Evolutionary conservation across 1,140 invertebrate genomes (phyloP).

Genomic region (Apis dorsata): DNA sequence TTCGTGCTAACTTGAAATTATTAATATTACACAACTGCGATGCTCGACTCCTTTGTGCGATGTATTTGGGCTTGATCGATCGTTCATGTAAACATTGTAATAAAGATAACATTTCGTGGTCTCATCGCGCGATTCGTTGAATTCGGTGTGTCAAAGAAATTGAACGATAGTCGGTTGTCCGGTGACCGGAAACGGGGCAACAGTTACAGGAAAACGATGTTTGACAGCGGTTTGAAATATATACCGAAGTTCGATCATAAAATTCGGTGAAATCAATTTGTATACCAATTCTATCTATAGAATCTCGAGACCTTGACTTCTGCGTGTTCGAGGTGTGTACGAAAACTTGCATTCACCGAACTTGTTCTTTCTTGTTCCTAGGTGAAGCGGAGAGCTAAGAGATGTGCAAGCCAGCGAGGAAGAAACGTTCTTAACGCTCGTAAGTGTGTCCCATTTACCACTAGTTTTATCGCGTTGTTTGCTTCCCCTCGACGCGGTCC

Average conservation of each 20-base stretch:
- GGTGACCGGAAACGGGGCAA: constrained; percentile 5
- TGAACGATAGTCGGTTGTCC: not conserved
- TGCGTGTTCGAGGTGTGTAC: constrained; percentile 30
- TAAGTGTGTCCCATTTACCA: constrained; percentile 57
- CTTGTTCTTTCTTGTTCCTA: constrained; percentile 64
- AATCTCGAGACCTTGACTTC: constrained; percentile 10
- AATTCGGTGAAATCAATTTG: constrained; percentile 31
- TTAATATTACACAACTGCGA: too few relatives aligned
- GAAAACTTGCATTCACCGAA: constrained; percentile 54
- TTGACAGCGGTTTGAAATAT: constrained; percentile 36
- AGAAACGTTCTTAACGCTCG: constrained; percentile 73
- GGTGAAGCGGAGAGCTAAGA: constrained; percentile 69
- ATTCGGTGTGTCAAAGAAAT: constrained; percentile 9
- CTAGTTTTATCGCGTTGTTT: not conserved
- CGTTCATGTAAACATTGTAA: too few relatives aligned
- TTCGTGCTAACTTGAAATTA: too few relatives aligned
- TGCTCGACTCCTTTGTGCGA: too few relatives aligned
- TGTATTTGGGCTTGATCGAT: too few relatives aligned
- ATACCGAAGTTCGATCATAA: constrained; percentile 26
- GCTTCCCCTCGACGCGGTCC: too few relatives aligned
- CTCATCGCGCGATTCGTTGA: too few relatives aligned
- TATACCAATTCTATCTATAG: constrained; percentile 38
- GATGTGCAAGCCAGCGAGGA: constrained; percentile 74
- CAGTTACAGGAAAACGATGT: constrained; percentile 21
- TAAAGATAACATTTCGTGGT: too few relatives aligned